Evolutionary conservation across 2,797 vertebrate genomes (phyloP).

Genomic region (Podarcis siculus): DNA sequence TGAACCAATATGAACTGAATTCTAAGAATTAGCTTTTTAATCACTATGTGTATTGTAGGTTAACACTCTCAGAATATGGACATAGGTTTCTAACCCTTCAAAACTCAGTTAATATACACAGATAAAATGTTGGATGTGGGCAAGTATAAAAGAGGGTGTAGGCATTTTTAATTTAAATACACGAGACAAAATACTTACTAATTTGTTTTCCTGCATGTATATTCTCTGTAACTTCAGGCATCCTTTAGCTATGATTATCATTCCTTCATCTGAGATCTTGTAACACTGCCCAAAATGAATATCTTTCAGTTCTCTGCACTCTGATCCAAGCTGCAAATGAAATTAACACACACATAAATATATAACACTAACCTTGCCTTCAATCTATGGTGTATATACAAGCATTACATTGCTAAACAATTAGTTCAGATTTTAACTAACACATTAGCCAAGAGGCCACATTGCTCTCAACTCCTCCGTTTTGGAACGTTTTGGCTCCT

Average conservation of each 20-base stretch:
- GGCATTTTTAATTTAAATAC: background rate
- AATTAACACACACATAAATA: slow-evolving; percentile 51
- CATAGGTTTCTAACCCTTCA: background rate
- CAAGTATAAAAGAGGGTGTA: slow-evolving; percentile 47
- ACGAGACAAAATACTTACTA: slow-evolving; percentile 84
- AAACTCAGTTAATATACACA: slow-evolving; percentile 20
- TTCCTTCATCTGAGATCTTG: slow-evolving; percentile 94
- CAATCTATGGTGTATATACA: background rate
- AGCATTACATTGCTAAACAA: background rate
- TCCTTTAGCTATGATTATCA: slow-evolving; percentile 92
- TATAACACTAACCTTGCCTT: background rate
- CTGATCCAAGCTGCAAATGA: slow-evolving; percentile 87
- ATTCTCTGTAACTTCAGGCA: slow-evolving; percentile 94
- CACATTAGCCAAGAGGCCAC: background rate
- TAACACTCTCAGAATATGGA: slow-evolving; percentile 24
- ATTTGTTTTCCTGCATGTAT: slow-evolving; percentile 99
- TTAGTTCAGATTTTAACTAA: background rate
- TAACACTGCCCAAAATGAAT: slow-evolving; percentile 98
- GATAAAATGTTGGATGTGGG: background rate
- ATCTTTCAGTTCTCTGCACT: slow-evolving; percentile 93
- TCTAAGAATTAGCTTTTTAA: slow-evolving; percentile 24
- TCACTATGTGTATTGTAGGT: background rate
- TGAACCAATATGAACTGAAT: background rate
- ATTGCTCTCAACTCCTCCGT: too few species aligned
- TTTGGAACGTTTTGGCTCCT: too few species aligned